Conservation (phyloP, 2,888 invertebrate species). For the Tinea semifulvella region DNA sequence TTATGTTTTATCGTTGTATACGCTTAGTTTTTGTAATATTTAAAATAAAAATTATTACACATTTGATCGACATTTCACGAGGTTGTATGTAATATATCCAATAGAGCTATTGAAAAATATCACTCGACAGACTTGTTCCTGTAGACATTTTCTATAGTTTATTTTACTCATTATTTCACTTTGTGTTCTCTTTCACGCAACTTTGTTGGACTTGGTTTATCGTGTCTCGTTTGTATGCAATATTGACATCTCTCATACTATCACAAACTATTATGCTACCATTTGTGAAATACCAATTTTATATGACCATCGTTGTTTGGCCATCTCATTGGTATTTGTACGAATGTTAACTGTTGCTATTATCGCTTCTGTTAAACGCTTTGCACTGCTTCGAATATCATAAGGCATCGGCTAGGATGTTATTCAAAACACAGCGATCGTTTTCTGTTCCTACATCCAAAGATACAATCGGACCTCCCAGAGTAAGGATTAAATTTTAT, state of each 20-base stretch:
- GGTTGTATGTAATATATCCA: too few species aligned
- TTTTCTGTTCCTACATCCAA: slow-evolving; percentile 93
- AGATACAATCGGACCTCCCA: slow-evolving; percentile 67
- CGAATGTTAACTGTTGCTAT: not conserved
- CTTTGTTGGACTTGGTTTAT: slow-evolving; percentile 42
- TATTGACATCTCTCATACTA: not conserved
- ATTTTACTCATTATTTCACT: slow-evolving; percentile 23
- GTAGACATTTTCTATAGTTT: not conserved
- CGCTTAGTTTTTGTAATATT: too few species aligned
- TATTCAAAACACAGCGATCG: slow-evolving; percentile 91
- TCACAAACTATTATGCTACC: not conserved
- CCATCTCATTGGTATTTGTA: slow-evolving; percentile 5
- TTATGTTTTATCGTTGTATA: too few species aligned
- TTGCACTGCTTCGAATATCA: slow-evolving; percentile 3
- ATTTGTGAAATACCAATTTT: not conserved
- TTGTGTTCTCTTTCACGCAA: slow-evolving; percentile 34
- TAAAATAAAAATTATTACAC: too few species aligned
- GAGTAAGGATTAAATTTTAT: slow-evolving; percentile 35
- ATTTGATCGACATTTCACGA: too few species aligned
- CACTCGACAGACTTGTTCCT: too few species aligned
- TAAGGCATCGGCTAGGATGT: slow-evolving; percentile 73
- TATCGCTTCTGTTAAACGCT: not conserved
- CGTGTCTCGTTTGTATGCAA: slow-evolving; percentile 50
- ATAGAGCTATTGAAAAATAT: too few species aligned
- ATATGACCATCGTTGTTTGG: not conserved